Evolutionary conservation across 2,888 invertebrate species (phyloP).

Genomic region (Hypselothyrea guttata): DNA sequence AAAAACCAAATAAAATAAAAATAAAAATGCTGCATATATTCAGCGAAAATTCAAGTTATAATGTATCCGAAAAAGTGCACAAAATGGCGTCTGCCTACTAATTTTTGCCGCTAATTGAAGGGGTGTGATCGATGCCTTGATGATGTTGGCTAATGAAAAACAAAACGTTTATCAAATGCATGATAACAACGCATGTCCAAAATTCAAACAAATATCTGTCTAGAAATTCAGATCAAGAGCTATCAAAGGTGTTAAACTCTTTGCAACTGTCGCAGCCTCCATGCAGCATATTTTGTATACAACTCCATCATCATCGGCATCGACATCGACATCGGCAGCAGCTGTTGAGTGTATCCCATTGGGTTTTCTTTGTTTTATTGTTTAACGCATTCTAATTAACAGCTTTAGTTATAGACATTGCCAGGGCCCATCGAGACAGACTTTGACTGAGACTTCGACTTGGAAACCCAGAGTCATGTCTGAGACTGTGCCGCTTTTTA

Average conservation of each 20-base stretch:
- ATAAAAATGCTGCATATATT: neutral
- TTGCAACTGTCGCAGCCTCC: constrained; percentile 54
- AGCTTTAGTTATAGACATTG: constrained; percentile 59
- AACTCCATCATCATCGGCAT: neutral
- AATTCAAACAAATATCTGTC: constrained; percentile 4
- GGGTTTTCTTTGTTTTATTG: constrained; percentile 70
- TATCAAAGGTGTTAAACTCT: constrained; percentile 72
- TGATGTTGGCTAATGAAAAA: constrained; percentile 58
- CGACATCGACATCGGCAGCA: too few species aligned
- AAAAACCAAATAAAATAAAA: neutral
- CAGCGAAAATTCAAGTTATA: too few species aligned
- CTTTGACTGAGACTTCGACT: neutral
- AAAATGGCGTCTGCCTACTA: constrained; percentile 19
- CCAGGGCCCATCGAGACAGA: neutral
- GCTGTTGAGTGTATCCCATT: too few species aligned
- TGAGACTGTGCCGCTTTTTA: constrained; percentile 56
- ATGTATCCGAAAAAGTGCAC: too few species aligned
- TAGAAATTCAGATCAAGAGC: constrained; percentile 18
- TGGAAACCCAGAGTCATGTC: too few species aligned
- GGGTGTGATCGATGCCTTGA: constrained; percentile 56
- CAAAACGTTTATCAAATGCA: constrained; percentile 76
- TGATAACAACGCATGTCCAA: constrained; percentile 64
- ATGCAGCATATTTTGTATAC: neutral
- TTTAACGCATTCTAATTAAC: constrained; percentile 77
- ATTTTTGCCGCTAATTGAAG: constrained; percentile 75